phyloP scores from a whole-genome alignment of 2,797 vertebrate species.

The Labroides dimidiatus region DNA sequence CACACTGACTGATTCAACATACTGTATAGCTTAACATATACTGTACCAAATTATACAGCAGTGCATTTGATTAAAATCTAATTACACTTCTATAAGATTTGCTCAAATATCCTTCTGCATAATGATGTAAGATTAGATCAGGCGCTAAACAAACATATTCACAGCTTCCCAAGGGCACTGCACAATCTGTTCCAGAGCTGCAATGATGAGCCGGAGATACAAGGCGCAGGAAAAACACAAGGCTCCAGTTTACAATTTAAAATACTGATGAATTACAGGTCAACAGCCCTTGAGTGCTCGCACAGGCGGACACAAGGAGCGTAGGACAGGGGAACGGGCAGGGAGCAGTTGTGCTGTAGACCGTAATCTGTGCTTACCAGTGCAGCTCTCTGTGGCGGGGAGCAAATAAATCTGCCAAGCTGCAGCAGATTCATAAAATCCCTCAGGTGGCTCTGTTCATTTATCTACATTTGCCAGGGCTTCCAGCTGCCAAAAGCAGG shows the following conservation, averaged over 20 bases:
- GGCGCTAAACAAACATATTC: constrained; percentile 70
- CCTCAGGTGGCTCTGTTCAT: constrained; percentile 86
- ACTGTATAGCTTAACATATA: constrained; percentile 25
- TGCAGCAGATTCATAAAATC: constrained; percentile 86
- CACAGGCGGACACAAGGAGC: constrained; percentile 56
- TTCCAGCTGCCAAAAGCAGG: constrained; percentile 85
- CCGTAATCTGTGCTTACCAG: constrained; percentile 85
- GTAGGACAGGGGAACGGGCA: constrained; percentile 64
- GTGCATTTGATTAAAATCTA: constrained; percentile 61
- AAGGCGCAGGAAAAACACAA: constrained; percentile 55
- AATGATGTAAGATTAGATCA: constrained; percentile 75
- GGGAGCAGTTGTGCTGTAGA: constrained; percentile 69
- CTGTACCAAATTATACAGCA: constrained; percentile 20
- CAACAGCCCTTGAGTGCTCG: constrained; percentile 62
- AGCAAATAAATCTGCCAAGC: constrained; percentile 86
- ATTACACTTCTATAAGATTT: constrained; percentile 64
- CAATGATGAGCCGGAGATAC: constrained; percentile 44
- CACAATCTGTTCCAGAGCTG: constrained; percentile 50
- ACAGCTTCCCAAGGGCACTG: constrained; percentile 61
- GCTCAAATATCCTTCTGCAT: constrained; percentile 59
- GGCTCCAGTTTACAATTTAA: constrained; percentile 63
- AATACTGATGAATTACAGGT: constrained; percentile 79
- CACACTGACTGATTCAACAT: constrained; percentile 17
- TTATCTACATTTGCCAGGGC: constrained; percentile 86
- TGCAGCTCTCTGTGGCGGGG: constrained; percentile 80